Evolutionary conservation across 2,797 vertebrate genomes (phyloP).

Genomic region (Lepilemur ruficaudatus): DNA sequence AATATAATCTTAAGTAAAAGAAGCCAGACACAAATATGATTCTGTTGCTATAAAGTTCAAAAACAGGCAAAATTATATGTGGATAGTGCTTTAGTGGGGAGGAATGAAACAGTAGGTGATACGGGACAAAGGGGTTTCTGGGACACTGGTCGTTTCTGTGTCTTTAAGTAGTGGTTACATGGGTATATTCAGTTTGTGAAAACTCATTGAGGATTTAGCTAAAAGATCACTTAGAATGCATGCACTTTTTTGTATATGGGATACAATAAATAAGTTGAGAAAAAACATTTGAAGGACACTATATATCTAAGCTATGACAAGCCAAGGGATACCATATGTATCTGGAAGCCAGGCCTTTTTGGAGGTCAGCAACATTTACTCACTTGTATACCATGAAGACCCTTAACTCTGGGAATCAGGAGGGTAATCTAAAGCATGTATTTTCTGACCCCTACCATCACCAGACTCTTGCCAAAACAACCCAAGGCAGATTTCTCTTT

Average conservation of each 20-base stretch:
- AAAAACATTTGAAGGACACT: not conserved
- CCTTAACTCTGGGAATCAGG: not conserved
- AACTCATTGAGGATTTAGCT: not conserved
- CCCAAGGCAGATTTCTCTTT: conserved; percentile 36
- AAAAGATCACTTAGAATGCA: not conserved
- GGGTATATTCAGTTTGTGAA: not conserved
- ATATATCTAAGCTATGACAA: not conserved
- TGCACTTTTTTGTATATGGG: not conserved
- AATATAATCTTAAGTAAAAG: not conserved
- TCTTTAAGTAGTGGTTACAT: not conserved
- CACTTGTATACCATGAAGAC: not conserved
- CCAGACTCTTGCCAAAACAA: conserved; percentile 20
- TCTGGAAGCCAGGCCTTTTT: not conserved
- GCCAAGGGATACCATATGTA: not conserved
- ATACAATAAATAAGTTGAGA: not conserved
- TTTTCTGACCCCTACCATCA: not conserved
- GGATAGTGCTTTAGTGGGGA: not conserved
- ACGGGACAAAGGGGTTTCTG: not conserved
- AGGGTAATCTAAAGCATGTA: not conserved
- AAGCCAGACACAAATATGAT: not conserved
- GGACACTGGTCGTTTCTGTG: not conserved
- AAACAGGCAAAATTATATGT: not conserved
- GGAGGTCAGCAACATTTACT: not conserved
- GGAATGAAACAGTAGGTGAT: not conserved
- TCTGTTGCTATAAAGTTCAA: conserved; percentile 11